These are phyloP conservation scores for Seira ritae DNA, from an alignment of 2,888 invertebrate genomes.

Conservation along the genomic window DNA sequence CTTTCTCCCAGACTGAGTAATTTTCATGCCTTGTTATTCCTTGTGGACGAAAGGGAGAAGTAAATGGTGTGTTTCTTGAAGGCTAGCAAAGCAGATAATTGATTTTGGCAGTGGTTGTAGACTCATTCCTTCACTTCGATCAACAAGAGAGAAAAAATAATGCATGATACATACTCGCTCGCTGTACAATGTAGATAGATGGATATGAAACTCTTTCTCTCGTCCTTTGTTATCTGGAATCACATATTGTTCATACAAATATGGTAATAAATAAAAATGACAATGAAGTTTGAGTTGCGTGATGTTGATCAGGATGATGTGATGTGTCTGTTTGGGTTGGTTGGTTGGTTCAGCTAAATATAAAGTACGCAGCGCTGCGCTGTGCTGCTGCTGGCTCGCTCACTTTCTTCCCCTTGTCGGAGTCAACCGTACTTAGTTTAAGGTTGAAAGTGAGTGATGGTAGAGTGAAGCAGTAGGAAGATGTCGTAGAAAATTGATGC, in stretches of 20 bases:
- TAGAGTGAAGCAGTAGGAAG: no score
- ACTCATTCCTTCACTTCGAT: background rate
- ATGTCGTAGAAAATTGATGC: no score
- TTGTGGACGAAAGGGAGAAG: background rate
- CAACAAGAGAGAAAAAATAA: background rate
- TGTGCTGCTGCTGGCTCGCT: no score
- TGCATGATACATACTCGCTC: background rate
- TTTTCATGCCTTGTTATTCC: background rate
- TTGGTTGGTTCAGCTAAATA: no score
- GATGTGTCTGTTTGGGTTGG: no score
- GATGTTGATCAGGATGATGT: background rate
- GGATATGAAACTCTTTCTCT: no score
- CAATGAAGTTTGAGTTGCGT: background rate
- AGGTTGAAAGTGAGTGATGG: no score
- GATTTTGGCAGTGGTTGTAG: background rate
- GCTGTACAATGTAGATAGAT: no score
- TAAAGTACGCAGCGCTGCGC: no score
- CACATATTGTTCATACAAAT: background rate
- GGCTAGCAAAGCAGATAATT: conserved; percentile 10
- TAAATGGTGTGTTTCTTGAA: conserved; percentile 3
- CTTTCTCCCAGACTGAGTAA: background rate
- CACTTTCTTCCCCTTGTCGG: no score
- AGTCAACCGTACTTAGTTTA: no score
- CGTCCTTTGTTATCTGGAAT: no score
- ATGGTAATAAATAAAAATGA: conserved; percentile 10